Conservation (phyloP, 2,797 vertebrate genomes). For the Malurus splendens region DNA sequence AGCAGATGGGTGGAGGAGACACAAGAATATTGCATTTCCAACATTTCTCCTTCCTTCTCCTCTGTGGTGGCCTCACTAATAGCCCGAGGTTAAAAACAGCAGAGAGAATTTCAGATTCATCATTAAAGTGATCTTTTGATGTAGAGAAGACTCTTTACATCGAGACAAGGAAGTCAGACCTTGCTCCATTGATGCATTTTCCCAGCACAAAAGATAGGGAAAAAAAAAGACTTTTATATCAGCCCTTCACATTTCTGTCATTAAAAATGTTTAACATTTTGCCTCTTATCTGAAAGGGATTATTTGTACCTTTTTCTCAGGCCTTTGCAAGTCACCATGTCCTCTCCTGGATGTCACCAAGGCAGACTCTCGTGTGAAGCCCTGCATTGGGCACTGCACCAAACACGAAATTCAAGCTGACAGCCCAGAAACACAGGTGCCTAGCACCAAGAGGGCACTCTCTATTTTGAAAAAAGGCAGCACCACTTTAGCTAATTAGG, state of each 20-base stretch:
- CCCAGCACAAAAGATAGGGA: not conserved
- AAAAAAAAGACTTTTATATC: not conserved
- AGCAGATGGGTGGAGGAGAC: constrained; percentile 41
- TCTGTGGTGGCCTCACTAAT: not conserved
- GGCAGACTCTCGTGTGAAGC: not conserved
- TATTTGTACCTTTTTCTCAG: not conserved
- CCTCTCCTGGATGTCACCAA: not conserved
- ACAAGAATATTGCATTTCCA: constrained; percentile 1
- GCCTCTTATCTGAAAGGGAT: not conserved
- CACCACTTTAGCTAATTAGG: constrained; percentile 59
- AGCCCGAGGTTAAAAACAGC: not conserved
- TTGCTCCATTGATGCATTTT: not conserved
- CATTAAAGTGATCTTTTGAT: not conserved
- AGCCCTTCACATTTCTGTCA: not conserved
- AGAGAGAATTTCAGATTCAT: not conserved
- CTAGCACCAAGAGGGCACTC: constrained; percentile 30
- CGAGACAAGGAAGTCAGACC: not conserved
- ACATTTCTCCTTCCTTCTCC: not conserved
- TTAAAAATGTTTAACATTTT: not conserved
- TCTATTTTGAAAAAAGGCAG: constrained; percentile 43
- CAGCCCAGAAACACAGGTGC: constrained; percentile 51
- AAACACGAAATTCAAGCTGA: constrained; percentile 12
- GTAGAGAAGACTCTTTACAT: not conserved
- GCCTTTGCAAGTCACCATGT: not conserved
- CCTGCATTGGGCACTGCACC: not conserved